Evolutionary conservation across 92 coral and sea anemone genomes (phyloP).

Genomic region (Actinostola sp.): DNA sequence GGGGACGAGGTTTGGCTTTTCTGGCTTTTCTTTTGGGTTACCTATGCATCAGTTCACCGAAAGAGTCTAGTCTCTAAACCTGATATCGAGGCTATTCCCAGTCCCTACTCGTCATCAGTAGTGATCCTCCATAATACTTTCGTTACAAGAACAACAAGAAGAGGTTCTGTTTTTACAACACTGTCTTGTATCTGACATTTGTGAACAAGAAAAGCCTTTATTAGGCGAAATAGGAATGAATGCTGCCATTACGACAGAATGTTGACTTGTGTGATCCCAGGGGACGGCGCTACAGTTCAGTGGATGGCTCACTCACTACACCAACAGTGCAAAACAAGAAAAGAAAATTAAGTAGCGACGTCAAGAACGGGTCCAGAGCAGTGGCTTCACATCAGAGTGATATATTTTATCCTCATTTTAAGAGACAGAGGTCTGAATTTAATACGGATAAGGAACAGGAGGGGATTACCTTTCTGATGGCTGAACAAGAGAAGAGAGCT

Average conservation of each 20-base stretch:
- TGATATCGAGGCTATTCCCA: too few species aligned
- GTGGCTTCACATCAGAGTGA: conserved; percentile 82
- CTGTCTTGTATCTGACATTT: conserved; percentile 5
- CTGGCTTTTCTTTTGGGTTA: too few species aligned
- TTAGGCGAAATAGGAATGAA: conserved; percentile 92
- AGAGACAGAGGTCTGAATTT: conserved; percentile 78
- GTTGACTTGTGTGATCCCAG: conserved; percentile 78
- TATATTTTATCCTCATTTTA: conserved; percentile 77
- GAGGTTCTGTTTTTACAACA: too few species aligned
- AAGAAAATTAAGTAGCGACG: conserved; percentile 81
- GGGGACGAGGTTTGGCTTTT: too few species aligned
- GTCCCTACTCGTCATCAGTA: too few species aligned
- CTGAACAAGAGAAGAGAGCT: conserved; percentile 93
- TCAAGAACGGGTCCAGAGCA: conserved; percentile 89
- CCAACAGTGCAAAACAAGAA: conserved; percentile 64
- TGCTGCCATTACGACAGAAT: conserved; percentile 98
- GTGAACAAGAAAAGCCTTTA: conserved; percentile 58
- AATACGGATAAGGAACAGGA: conserved; percentile 62
- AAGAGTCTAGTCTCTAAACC: too few species aligned
- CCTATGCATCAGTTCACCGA: too few species aligned
- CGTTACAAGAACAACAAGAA: too few species aligned
- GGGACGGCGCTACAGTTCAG: conserved; percentile 76
- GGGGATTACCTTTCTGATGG: conserved; percentile 74
- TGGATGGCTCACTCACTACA: conserved; percentile 77
- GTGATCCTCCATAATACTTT: too few species aligned